Evolutionary conservation across 2,888 invertebrate genomes (phyloP), one percentile per base, ranked within the genome.

Genomic region (Gymnocheta viridis): DNA sequence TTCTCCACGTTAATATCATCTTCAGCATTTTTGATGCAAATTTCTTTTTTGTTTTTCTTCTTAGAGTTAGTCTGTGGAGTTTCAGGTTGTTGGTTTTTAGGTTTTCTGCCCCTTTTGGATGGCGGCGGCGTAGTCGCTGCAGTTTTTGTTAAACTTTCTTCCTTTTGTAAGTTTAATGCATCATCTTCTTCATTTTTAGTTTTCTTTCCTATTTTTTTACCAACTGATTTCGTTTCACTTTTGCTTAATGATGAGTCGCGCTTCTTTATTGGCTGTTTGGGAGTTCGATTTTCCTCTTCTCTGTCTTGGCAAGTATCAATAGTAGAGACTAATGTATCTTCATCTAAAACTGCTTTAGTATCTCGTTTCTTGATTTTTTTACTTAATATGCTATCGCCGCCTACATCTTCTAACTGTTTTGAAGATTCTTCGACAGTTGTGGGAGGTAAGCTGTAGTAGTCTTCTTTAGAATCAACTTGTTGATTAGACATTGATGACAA

Each of bases 21-120:
- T 6, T 66, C 76, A 17, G 62, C 58, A 7, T 41, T 54, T 17
- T 58, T 62, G 0, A 3, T 17, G 0, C 5, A 5, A 2, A 10
- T 10, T 19, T 81, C 77, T 47, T 76, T 80, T 69, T 51, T 76
- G 12, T 72, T 79, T 49, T 77, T 82, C 60, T 66, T 81, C 79
- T 85, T 82, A 9, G 64, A 70, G 9, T 27, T 24, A 5, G 35
- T 38, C 41, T 77, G 79, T 7, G 51, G 47, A 6, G 62, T 67
- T 22, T 77, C 76, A 24, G 44, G 24, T 44, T 78, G 73, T 27
- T 51, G 67, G n/a, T 66, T 81, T 84, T 79, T 84, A n/a, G 82
- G 76, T 73, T 82, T 85, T 47, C 85, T 74, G 0, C 85, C 85
- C 9, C 84, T 66, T 58, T 85, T 85, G 0, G 80, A 69, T 0